Percentiles rank a stretch among this genome's conserved stretches.
Evolutionary conservation across 2,113 vertebrate genomes (phyloP).

Genomic region (Neoarius graeffei): DNA sequence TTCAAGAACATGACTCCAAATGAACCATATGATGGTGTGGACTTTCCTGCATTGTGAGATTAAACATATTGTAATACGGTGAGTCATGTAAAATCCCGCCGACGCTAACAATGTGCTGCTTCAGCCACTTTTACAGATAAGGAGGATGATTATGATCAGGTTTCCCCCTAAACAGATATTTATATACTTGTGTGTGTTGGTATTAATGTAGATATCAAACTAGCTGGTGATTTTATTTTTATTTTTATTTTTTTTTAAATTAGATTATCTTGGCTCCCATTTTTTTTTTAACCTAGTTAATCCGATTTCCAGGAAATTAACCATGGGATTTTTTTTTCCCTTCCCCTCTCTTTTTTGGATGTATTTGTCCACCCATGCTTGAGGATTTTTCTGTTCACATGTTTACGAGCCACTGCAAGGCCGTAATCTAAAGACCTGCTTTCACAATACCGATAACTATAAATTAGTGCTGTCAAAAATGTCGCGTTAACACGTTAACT

Average conservation of each 20-base stretch:
- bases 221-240: background rate
- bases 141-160: background rate
- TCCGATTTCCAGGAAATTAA: background rate
- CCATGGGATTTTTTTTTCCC: background rate
- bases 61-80: background rate
- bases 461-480: too few relatives aligned
- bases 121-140: background rate
- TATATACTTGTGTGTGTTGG: background rate
- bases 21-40: constrained; percentile 15
- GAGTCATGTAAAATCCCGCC: background rate
- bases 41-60: background rate
- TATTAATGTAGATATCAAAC: background rate
- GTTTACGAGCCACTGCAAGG: too few relatives aligned
- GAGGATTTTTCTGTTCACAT: background rate
- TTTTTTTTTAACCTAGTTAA: background rate
- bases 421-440: too few relatives aligned
- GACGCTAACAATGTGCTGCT: background rate
- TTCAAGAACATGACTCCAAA: constrained; percentile 46
- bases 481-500: too few relatives aligned
- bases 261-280: background rate
- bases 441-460: too few relatives aligned
- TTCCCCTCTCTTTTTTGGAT: background rate
- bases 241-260: too few relatives aligned
- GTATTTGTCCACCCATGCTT: background rate
- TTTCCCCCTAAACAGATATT: background rate